Base-by-base conservation (phyloP, 2,113 vertebrate species). In the Progne subis region DNA sequence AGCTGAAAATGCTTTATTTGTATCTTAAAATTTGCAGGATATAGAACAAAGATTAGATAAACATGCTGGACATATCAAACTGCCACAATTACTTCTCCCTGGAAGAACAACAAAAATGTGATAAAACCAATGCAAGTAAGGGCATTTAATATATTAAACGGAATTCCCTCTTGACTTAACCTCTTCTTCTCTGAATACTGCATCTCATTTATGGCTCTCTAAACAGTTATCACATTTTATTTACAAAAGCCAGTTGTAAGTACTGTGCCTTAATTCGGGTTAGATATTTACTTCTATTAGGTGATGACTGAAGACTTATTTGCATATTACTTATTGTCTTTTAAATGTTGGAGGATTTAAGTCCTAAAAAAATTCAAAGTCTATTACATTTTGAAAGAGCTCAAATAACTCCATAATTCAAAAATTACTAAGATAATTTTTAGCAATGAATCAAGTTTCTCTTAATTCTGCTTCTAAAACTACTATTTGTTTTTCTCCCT, bases 11-110 rank as follows among this genome's bases (percentile, higher is more conserved):
- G 1, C 34, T 63, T 77, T 86, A 91, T 70, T 92, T 82, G 37
- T 70, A 70, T 25, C 55, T 77, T 63, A 41, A 67, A 77, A 92
- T 77, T 78, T 86, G 56, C 56, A 88, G 52, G 68, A 93, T 63
- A 88, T 55, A 83, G 50, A 90, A 65, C 17, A 68, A 90, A 93
- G 88, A 88, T 86, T 77, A 95, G 85, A 91, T 88, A 77, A 94
- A 88, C 34, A 78, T 32, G 47, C 20, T 86, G 49, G 44, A 64
- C 60, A 37, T 60, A 93, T 68, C 24, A 46, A 83, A 71, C 76
- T 70, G 69, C 32, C 59, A 59, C 32, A 88, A 76, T 20, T 76
- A 65, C 39, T 82, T 78, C 63, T 57, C 77, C 76, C 57, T 60
- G 24, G 44, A 74, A 81, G 57, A 90, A 64, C 63, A 77, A 84